These are phyloP conservation scores for Drosophila paracracens DNA, from an alignment of 2,888 invertebrate genomes.

Conservation along the genomic window DNA sequence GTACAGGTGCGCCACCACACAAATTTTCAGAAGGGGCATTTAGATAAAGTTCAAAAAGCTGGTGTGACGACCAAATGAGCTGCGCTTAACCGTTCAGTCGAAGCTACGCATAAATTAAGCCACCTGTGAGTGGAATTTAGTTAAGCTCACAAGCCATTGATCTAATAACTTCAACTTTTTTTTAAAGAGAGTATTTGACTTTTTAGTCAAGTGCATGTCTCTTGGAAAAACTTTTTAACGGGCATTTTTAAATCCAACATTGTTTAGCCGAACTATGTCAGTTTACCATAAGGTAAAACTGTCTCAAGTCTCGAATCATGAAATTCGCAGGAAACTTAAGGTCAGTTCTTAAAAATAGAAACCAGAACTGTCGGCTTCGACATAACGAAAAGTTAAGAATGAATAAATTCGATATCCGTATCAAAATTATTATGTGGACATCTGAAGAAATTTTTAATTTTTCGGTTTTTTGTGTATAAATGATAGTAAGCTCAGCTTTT, in stretches of 20 bases:
- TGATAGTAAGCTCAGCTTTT: not conserved
- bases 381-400: not conserved
- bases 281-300: not conserved
- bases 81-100: slow-evolving; percentile 31
- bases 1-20: slow-evolving; percentile 48
- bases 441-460: not conserved
- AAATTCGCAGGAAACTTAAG: not conserved
- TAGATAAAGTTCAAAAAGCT: slow-evolving; percentile 48
- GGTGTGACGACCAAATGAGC: slow-evolving; percentile 23
- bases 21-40: slow-evolving; percentile 38
- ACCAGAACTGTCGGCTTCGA: too few species aligned
- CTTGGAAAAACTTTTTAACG: not conserved
- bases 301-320: not conserved
- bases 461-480: too few species aligned
- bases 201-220: not conserved
- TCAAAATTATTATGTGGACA: not conserved
- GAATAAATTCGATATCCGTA: not conserved
- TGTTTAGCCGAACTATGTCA: not conserved
- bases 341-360: too few species aligned
- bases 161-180: slow-evolving; percentile 1
- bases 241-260: not conserved
- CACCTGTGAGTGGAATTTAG: slow-evolving; percentile 15
- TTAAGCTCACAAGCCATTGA: slow-evolving; percentile 12
- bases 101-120: slow-evolving; percentile 43
- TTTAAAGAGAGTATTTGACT: not conserved